These are phyloP conservation scores for Podotricha telesiphe DNA, from an alignment of 2,888 invertebrate species.

Conservation along the genomic window DNA sequence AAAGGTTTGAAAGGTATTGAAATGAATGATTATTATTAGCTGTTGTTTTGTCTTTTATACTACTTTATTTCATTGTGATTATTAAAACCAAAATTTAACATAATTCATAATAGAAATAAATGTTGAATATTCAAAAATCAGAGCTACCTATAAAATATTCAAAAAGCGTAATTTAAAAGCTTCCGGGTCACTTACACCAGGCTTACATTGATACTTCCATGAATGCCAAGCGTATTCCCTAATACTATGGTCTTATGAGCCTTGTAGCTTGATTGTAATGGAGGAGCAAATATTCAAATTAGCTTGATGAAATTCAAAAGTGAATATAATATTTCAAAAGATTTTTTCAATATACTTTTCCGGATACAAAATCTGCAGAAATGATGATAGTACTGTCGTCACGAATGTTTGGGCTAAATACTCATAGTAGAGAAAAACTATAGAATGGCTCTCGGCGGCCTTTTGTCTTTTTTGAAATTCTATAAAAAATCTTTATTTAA, in stretches of 20 bases:
- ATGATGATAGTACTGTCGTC: not conserved
- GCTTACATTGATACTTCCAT: conserved; percentile 45
- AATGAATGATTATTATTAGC: not conserved
- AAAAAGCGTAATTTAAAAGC: conserved; percentile 67
- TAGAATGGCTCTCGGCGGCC: too few species aligned
- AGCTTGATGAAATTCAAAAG: not conserved
- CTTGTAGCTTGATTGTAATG: conserved; percentile 19
- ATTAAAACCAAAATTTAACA: too few species aligned
- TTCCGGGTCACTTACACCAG: conserved; percentile 64
- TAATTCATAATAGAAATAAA: not conserved
- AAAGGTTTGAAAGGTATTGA: conserved; percentile 1
- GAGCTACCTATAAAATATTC: conserved; percentile 66
- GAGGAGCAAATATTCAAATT: not conserved
- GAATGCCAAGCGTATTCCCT: conserved; percentile 18
- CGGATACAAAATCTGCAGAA: not conserved
- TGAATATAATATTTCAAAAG: not conserved
- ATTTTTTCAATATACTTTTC: not conserved
- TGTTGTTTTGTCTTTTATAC: not conserved
- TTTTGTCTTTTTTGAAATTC: too few species aligned
- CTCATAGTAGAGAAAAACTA: too few species aligned
- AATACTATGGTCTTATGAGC: conserved; percentile 21
- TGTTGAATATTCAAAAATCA: not conserved
- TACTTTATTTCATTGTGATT: too few species aligned
- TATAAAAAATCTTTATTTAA: too few species aligned
- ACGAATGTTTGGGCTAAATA: not conserved